Conservation (phyloP, 2,888 invertebrate species). For the Malthinus flaveolus region DNA sequence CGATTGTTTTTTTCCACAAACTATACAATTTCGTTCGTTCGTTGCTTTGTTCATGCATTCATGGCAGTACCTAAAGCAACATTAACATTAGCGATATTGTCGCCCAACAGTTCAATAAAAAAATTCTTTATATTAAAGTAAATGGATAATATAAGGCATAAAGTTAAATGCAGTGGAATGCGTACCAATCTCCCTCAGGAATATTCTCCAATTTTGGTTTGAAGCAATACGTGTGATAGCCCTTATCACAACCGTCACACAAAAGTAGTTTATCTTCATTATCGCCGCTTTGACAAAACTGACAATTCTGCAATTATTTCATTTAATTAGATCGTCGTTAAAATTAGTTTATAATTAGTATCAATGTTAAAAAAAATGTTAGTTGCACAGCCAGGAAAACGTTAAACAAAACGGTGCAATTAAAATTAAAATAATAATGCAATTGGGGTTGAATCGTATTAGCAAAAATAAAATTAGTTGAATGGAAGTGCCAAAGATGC, state of each 20-base stretch:
- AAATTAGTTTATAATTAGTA: conserved; percentile 27
- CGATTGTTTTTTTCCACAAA: conserved; percentile 78
- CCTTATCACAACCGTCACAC: conserved; percentile 98
- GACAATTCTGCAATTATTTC: conserved; percentile 77
- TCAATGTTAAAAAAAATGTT: conserved; percentile 21
- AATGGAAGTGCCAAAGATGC: conserved; percentile 10
- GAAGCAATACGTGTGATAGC: conserved; percentile 98
- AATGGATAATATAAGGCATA: no score
- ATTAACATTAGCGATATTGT: background rate
- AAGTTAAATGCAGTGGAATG: no score
- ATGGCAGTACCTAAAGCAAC: conserved; percentile 80
- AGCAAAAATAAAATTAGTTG: conserved; percentile 16
- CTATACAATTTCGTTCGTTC: conserved; percentile 90
- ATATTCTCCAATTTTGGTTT: conserved; percentile 95
- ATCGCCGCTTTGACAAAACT: conserved; percentile 95
- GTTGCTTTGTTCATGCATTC: conserved; percentile 94
- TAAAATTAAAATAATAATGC: conserved; percentile 13
- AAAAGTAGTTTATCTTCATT: conserved; percentile 92
- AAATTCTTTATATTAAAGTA: conserved; percentile 5
- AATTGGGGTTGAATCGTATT: background rate
- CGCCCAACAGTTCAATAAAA: no score
- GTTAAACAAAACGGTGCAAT: conserved; percentile 7
- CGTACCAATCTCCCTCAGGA: conserved; percentile 96
- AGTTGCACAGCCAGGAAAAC: conserved; percentile 26
- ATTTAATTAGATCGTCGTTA: background rate